Base-by-base conservation (phyloP, 2,113 vertebrate species). In the Strix aluco region DNA sequence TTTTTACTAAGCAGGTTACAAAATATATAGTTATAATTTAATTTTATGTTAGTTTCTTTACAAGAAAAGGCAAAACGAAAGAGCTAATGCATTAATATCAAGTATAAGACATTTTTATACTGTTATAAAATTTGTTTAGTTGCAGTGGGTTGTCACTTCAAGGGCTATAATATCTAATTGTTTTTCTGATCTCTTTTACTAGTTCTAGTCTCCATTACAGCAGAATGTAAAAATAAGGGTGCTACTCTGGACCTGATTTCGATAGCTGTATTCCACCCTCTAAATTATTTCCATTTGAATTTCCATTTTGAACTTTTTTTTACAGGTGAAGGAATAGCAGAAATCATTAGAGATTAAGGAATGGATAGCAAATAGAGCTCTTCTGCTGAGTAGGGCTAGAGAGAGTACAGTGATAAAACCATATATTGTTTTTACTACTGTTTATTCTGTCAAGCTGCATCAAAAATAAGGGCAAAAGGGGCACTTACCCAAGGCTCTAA, bases 281-380 rank as follows among this genome's bases (percentile, higher is more conserved):
- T 67, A 21, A 91, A 83, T 13, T 92, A 71, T 92, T 96, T 92
- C 34, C 36, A 62, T 78, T 74, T 85, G 36, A 58, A 66, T 88
- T 93, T 95, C 66, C 44, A 72, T 82, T 94, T 80, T 90, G 66
- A 87, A 46, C 40, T 78, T 90, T 86, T 81, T 94, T 84, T 59
- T 63, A 46, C 21, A 54, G 49, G 47, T 75, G 66, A 94, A 67
- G 40, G 36, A 88, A 72, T 38, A 81, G 54, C 83, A 88, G 70
- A 87, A 94, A 79, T 57, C 21, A 1, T 84, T 74, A 91, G 77
- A 81, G 72, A 81, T 63, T 84, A 92, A 95, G 77, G 51, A 93
- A 58, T 42, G 14, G 10, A 47, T 78, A 90, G 62, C 36, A 87
- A 79, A 40, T 19, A 75, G 69, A 81, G 57, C 57, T 88, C 32